A percentile compares a stretch with the other conserved stretches of the same genome.
phyloP scores from a whole-genome alignment of 2,113 vertebrate species.

The Thunnus thynnus region DNA sequence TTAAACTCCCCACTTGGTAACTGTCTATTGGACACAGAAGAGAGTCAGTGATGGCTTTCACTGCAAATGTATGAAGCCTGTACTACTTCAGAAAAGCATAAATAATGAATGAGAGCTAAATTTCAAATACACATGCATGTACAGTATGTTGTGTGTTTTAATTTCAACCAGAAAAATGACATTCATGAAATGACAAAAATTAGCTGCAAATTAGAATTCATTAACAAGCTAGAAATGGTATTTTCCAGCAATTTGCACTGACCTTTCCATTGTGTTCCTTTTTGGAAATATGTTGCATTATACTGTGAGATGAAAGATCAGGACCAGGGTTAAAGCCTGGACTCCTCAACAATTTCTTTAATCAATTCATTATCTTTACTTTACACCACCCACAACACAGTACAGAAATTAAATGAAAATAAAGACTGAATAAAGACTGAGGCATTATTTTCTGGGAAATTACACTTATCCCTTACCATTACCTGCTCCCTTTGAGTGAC shows the following conservation, averaged over 20 bases:
- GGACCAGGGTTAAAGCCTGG: background rate
- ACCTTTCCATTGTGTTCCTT: constrained; percentile 18
- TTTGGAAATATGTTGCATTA: background rate
- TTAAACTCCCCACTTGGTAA: background rate
- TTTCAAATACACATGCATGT: background rate
- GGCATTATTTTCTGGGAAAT: background rate
- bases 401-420: background rate
- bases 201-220: constrained; percentile 26
- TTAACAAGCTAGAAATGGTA: constrained; percentile 11
- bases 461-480: background rate
- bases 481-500: background rate
- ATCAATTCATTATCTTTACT: background rate
- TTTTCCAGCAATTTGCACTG: constrained; percentile 27
- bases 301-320: background rate
- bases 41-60: too few species aligned
- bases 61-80: too few species aligned
- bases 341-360: too few species aligned
- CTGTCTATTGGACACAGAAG: background rate
- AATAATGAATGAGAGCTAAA: background rate
- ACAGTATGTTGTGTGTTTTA: background rate
- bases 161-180: constrained; percentile 2
- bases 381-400: background rate
- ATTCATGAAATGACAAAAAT: constrained; percentile 22
- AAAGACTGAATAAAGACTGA: background rate
- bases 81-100: background rate